A percentile compares a stretch with the other conserved stretches of the same genome.
Conservation (phyloP, 2,797 vertebrate species). For the Acanthornis magna region DNA sequence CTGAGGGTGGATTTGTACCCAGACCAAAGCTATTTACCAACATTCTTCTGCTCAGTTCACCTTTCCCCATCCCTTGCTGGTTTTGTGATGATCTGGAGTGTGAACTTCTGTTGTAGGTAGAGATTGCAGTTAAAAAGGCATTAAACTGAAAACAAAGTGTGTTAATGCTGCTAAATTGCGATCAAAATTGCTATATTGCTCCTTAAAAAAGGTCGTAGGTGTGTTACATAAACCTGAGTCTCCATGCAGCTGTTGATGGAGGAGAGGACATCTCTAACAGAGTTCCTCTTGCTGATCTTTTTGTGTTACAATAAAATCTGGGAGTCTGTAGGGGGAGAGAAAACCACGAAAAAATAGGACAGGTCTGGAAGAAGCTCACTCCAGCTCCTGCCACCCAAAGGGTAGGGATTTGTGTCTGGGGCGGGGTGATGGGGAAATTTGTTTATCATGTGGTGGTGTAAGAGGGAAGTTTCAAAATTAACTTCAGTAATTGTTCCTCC, state of each 20-base stretch:
- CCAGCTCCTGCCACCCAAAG: neutral
- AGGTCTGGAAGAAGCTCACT: neutral
- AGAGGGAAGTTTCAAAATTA: conserved; percentile 46
- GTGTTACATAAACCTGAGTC: neutral
- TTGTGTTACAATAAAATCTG: neutral
- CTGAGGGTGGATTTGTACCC: neutral
- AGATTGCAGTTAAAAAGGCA: neutral
- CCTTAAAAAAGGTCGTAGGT: neutral
- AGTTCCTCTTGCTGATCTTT: neutral
- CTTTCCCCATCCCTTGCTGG: neutral
- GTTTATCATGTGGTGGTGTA: neutral
- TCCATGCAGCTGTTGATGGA: neutral
- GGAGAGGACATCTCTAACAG: neutral
- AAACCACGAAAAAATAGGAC: fast-evolving
- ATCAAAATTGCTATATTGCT: neutral
- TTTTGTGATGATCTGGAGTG: neutral
- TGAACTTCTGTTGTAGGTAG: neutral
- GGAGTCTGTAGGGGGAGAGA: neutral
- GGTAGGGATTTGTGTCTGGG: neutral
- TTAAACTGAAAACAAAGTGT: neutral
- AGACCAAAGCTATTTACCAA: neutral
- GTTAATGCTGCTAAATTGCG: neutral
- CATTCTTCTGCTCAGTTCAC: neutral
- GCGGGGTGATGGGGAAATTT: neutral
- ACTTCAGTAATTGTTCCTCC: conserved; percentile 7